These are phyloP conservation scores for Promerops cafer DNA, from an alignment of 2,113 vertebrate species.

Conservation along the genomic window DNA sequence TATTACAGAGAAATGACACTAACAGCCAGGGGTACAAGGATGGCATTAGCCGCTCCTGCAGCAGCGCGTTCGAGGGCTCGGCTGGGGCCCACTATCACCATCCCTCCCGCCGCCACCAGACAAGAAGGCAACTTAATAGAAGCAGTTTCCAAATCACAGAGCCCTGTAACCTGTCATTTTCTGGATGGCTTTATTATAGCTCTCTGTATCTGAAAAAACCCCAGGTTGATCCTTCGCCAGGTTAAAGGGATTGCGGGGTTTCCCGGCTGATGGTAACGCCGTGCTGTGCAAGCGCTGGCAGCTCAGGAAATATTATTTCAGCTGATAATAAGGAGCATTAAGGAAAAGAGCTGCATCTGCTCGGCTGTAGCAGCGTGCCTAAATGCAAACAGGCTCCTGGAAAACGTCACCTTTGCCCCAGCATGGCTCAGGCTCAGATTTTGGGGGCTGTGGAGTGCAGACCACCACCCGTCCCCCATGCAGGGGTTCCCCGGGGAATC, in stretches of 20 bases:
- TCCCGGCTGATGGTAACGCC: background rate
- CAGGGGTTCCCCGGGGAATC: background rate
- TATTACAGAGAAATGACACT: slow-evolving; percentile 6
- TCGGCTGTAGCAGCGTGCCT: background rate
- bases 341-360: background rate
- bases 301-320: slow-evolving; percentile 20
- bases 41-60: slow-evolving; percentile 50
- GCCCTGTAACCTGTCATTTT: slow-evolving; percentile 75
- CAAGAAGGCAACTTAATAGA: slow-evolving; percentile 70
- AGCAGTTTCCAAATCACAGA: slow-evolving; percentile 68
- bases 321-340: slow-evolving; percentile 14
- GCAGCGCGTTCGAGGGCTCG: slow-evolving; percentile 52
- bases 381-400: background rate
- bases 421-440: background rate
- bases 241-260: slow-evolving; percentile 46
- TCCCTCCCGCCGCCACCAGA: slow-evolving; percentile 27
- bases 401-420: background rate
- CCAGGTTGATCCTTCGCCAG: slow-evolving; percentile 1
- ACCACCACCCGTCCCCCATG: rapidly evolving
- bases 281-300: background rate
- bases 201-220: background rate
- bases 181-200: slow-evolving; percentile 72
- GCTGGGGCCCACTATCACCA: slow-evolving; percentile 29
- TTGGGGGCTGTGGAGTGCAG: background rate
- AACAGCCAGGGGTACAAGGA: slow-evolving; percentile 49